Evolutionary conservation across 2,113 vertebrate genomes (phyloP), one percentile per base, ranked within the genome.

Genomic region (Otus sunia): DNA sequence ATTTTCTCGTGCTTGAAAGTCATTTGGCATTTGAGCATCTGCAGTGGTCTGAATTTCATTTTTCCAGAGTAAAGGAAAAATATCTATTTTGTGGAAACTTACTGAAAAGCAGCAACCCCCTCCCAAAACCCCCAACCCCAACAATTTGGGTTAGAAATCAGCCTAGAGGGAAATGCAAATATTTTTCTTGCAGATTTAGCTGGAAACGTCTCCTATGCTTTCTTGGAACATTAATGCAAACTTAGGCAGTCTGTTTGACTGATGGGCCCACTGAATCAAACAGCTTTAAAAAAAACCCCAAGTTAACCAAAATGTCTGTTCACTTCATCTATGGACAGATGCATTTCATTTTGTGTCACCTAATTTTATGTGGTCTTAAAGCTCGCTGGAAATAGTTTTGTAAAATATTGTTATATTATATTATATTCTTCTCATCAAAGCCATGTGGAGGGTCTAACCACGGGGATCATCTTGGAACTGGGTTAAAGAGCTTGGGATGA

Each of bases 121-220:
- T 69, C 56, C 64, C 49, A 8, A 59, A 73, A 30, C 1, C 56
- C 81, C 43, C 29, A 84, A 3, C 6, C 11, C 43, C 14, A 47
- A 26, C 11, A 52, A 79, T 68, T 50, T 62, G n/a, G 29, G 64
- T 71, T 73, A 32, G 17, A 94, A 94, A 94, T 64, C 90, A 95
- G 69, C 94, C 84, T 69, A 25, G 50, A 96, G 94, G 80, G 53
- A 96, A 94, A 92, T 59, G 86, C 82, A 96, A 95, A 67, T 91
- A 25, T 89, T 95, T 87, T 81, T 63, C 76, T 67, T 73, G 68
- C 69, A 95, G 60, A 94, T 91, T 87, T 36, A 63, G 60, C 43
- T 92, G 91, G 73, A 78, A 95, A 87, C 12, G 6, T 64, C 89
- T 90, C 86, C 68, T 26, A 4, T 37, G 37, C 45, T 83, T 83